A percentile compares a stretch with the other conserved stretches of the same genome.
Evolutionary conservation across 1,140 invertebrate species (phyloP).

Genomic region (Drosophila pseudoananassae): DNA sequence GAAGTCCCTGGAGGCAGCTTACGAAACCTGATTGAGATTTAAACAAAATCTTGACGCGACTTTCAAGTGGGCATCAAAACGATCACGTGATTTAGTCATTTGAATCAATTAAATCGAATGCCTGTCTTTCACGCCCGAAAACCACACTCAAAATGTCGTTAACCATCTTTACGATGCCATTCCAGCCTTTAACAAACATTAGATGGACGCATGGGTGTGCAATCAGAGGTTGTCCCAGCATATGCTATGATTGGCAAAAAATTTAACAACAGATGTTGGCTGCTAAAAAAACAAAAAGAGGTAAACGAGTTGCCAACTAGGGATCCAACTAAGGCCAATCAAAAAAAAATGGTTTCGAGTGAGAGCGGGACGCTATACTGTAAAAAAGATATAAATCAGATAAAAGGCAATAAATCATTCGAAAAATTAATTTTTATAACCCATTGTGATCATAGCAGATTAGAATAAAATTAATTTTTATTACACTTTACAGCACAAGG

Average conservation of each 20-base stretch:
- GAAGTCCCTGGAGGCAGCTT: constrained; percentile 24
- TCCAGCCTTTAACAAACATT: constrained; percentile 24
- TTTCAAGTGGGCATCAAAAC: constrained; percentile 19
- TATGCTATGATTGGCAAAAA: constrained; percentile 55
- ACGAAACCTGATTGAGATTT: constrained; percentile 13
- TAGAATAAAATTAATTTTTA: background rate
- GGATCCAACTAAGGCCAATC: constrained; percentile 37
- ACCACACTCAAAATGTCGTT: constrained; percentile 23
- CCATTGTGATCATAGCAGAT: background rate
- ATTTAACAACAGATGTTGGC: constrained; percentile 69
- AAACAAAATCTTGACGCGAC: constrained; percentile 2
- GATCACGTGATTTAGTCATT: constrained; percentile 19
- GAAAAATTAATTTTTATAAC: background rate
- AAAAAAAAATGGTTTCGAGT: constrained; percentile 16
- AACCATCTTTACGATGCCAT: constrained; percentile 16
- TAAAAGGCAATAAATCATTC: background rate
- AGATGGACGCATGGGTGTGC: constrained; percentile 40
- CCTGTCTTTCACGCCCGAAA: constrained; percentile 19
- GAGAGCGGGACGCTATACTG: constrained; percentile 17
- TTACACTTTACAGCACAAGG: background rate
- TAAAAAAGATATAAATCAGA: background rate
- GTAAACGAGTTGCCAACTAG: constrained; percentile 77
- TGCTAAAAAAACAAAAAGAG: constrained; percentile 48
- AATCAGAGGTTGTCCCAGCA: constrained; percentile 62
- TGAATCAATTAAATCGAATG: constrained; percentile 29